These are phyloP conservation scores for Potamilus streckersoni DNA, from an alignment of 1,140 invertebrate species.

Conservation along the genomic window DNA sequence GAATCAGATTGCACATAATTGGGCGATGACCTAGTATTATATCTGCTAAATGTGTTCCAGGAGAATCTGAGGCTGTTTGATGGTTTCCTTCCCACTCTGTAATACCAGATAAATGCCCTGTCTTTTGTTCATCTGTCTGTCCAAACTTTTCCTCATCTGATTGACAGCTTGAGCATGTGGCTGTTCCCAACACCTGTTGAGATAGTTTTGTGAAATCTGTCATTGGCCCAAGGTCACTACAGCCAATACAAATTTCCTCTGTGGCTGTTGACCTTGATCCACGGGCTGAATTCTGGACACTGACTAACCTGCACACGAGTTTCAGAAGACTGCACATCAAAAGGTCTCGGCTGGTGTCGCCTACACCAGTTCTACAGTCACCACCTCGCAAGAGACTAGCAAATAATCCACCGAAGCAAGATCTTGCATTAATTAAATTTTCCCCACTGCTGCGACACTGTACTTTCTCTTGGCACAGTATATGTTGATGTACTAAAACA, in stretches of 20 bases:
- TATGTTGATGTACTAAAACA: conserved; percentile 73
- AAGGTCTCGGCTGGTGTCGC: conserved; percentile 75
- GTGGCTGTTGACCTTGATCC: conserved; percentile 36
- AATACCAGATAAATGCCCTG: conserved; percentile 23
- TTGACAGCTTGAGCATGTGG: conserved; percentile 31
- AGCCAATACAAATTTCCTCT: conserved; percentile 15
- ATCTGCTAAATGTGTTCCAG: conserved; percentile 51
- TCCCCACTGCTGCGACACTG: conserved; percentile 62
- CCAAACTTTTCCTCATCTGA: conserved; percentile 61
- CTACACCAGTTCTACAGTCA: conserved; percentile 71
- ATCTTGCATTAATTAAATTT: conserved; percentile 65
- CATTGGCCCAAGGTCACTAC: conserved; percentile 44
- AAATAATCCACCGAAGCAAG: conserved; percentile 75
- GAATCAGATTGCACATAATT: conserved; percentile 85
- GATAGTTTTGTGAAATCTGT: conserved; percentile 50
- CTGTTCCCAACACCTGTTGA: conserved; percentile 40
- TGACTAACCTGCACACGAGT: conserved; percentile 77
- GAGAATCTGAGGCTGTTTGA: conserved; percentile 6
- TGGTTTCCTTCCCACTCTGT: conserved; percentile 14
- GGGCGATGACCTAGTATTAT: conserved; percentile 64
- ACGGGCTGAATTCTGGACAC: conserved; percentile 70
- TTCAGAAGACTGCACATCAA: conserved; percentile 79
- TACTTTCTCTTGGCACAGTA: conserved; percentile 73
- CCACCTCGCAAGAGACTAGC: conserved; percentile 76
- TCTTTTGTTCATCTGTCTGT: conserved; percentile 55